Evolutionary conservation across 2,113 vertebrate genomes (phyloP), one percentile per base, ranked within the genome.

Genomic region (Arvicanthis niloticus): DNA sequence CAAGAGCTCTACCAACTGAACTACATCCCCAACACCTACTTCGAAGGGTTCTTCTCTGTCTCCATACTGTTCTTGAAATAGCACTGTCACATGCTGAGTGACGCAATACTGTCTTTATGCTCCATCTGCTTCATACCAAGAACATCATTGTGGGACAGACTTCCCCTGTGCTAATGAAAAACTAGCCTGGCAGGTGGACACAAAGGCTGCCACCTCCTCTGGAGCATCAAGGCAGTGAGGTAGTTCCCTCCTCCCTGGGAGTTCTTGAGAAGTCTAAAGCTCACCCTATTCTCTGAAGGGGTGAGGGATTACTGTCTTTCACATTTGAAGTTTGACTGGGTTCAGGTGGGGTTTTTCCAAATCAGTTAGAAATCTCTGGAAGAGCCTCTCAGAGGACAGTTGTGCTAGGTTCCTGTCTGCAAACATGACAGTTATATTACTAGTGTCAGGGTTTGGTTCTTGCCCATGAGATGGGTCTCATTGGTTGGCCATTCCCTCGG

Each of bases 61-160:
- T 19, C 60, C 73, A 16, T 6, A 22, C 34, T 29, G 9, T 48
- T 62, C 37, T 73, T 62, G 2, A 11, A 21, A 76, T 21, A 17
- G 22, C 45, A 9, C n/a, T 45, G 15, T 77, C 82, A 42, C 40
- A 76, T 58, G n/a, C 62, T 21, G 3, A 42, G 31, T 7, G 62
- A 13, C 75, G 7, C n/a, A 42, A 56, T 17, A 5, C 7, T 40
- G 53, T 37, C 29, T 3, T 72, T 5, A 22, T 3, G 16, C 40
- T 17, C 5, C 37, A 29, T 48, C 42, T 65, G 67, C 40, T 11
- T 3, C 0, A 19, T 15, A n/a, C 22, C 53, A 31, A 7, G 21
- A 65, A 34, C 37, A 0, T 58, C 67, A 62, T 11, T 12, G 29
- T 1, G 1, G 9, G n/a, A 42, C 0, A 0, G 40, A 29, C 10